phyloP scores from a whole-genome alignment of 2,888 invertebrate species.

The Crossocerus cetratus region DNA sequence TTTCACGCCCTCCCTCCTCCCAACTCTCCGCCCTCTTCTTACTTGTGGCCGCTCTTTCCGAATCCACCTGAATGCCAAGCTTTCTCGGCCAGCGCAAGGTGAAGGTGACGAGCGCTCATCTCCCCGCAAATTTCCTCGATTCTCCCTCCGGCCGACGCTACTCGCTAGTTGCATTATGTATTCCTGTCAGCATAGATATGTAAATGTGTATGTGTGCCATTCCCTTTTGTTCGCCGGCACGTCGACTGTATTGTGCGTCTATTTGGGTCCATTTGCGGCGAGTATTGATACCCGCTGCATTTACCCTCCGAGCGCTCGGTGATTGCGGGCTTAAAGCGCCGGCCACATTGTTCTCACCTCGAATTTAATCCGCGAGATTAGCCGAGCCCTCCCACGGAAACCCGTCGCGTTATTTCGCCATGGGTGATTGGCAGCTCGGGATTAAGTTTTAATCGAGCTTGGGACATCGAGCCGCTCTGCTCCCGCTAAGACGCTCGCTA shows the following conservation, averaged over 20 bases:
- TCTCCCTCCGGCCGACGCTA: too few relatives aligned
- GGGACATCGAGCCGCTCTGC: conserved; percentile 20
- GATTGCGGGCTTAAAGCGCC: conserved; percentile 13
- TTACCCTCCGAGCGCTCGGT: background rate
- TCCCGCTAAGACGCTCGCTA: conserved; percentile 5
- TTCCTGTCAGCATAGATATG: too few relatives aligned
- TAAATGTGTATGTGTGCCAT: too few relatives aligned
- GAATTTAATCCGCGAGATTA: conserved; percentile 44
- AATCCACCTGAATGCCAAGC: background rate
- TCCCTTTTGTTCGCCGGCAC: too few relatives aligned
- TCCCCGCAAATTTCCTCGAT: too few relatives aligned
- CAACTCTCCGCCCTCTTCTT: too few relatives aligned
- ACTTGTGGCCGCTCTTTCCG: background rate
- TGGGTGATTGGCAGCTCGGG: conserved; percentile 40
- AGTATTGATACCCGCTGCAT: background rate
- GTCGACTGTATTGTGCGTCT: too few relatives aligned
- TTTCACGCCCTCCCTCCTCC: too few relatives aligned
- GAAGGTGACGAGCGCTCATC: too few relatives aligned
- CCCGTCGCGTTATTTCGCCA: conserved; percentile 41
- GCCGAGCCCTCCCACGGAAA: conserved; percentile 22
- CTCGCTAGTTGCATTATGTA: too few relatives aligned
- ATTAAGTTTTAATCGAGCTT: conserved; percentile 55
- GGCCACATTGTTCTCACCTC: conserved; percentile 16
- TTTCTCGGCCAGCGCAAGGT: too few relatives aligned
- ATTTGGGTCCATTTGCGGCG: too few relatives aligned